phyloP scores from a whole-genome alignment of 1,140 invertebrate species.

The Drosophila parabipectinata region DNA sequence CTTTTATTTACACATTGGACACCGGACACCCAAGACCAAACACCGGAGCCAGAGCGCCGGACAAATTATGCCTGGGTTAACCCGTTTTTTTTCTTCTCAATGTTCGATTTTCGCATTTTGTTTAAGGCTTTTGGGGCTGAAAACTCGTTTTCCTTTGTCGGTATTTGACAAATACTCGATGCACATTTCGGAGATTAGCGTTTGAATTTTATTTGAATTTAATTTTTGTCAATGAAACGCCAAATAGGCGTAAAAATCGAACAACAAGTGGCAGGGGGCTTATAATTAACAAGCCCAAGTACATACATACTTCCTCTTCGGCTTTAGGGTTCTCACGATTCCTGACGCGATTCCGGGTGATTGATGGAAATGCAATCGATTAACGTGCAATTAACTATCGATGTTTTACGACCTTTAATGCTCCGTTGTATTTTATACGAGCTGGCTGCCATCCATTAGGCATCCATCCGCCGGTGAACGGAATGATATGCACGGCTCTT shows the following conservation, averaged over 20 bases:
- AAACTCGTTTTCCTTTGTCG: constrained; percentile 5
- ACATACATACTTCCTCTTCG: neutral
- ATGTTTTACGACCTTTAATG: constrained; percentile 31
- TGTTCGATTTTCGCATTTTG: neutral
- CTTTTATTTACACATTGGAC: constrained; percentile 27
- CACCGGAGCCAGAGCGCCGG: neutral
- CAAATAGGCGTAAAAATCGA: neutral
- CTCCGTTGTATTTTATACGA: constrained; percentile 45
- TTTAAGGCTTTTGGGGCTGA: neutral
- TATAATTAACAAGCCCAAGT: neutral
- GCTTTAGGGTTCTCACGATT: neutral
- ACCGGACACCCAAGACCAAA: neutral
- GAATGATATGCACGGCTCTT: constrained; percentile 2
- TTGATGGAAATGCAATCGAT: constrained; percentile 31
- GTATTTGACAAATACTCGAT: constrained; percentile 10
- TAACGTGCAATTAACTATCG: constrained; percentile 37
- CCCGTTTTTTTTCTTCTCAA: constrained; percentile 11
- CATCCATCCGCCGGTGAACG: constrained; percentile 16
- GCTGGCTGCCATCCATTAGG: constrained; percentile 43
- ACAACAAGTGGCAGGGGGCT: neutral
- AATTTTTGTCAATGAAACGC: constrained; percentile 17
- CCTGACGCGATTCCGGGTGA: constrained; percentile 4
- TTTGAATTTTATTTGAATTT: constrained; percentile 14
- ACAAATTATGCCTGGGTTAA: constrained; percentile 25
- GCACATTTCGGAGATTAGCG: constrained; percentile 26